A percentile compares a stretch with the other conserved stretches of the same genome.
Evolutionary conservation across 2,113 vertebrate species (phyloP).

Genomic region (Daubentonia madagascariensis): DNA sequence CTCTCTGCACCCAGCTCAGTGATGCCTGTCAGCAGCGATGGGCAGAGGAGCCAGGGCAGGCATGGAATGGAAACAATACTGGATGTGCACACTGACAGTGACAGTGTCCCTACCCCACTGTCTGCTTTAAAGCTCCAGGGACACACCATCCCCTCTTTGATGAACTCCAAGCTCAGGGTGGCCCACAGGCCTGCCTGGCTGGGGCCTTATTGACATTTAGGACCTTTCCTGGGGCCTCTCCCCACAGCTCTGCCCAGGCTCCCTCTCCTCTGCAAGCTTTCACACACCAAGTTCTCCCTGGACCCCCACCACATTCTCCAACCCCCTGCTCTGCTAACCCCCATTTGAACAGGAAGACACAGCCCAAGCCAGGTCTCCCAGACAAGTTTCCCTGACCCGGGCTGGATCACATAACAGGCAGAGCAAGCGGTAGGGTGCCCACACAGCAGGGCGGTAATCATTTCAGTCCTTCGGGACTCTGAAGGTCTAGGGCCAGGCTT

Average conservation of each 20-base stretch:
- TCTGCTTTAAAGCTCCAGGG: not conserved
- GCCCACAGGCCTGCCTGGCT: not conserved
- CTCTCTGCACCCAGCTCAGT: not conserved
- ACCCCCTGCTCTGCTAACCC: not conserved
- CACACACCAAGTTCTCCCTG: constrained; percentile 54
- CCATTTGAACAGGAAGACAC: not conserved
- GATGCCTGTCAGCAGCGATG: not conserved
- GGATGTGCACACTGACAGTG: not conserved
- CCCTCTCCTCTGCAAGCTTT: not conserved
- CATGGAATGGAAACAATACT: not conserved
- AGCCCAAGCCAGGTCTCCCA: not conserved
- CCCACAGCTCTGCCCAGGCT: not conserved
- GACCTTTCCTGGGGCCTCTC: not conserved
- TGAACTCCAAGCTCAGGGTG: not conserved
- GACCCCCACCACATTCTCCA: too few relatives aligned
- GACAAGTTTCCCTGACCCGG: too few relatives aligned
- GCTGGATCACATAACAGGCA: not conserved
- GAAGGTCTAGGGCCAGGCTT: not conserved
- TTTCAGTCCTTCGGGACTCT: not conserved
- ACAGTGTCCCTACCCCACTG: not conserved
- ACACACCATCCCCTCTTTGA: not conserved
- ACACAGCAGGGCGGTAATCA: not conserved
- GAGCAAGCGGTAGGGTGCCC: accelerated
- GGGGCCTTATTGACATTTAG: not conserved
- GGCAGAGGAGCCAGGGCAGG: not conserved